These are phyloP conservation scores for Intellagama lesueurii DNA, from an alignment of 2,797 vertebrate species.

Conservation along the genomic window DNA sequence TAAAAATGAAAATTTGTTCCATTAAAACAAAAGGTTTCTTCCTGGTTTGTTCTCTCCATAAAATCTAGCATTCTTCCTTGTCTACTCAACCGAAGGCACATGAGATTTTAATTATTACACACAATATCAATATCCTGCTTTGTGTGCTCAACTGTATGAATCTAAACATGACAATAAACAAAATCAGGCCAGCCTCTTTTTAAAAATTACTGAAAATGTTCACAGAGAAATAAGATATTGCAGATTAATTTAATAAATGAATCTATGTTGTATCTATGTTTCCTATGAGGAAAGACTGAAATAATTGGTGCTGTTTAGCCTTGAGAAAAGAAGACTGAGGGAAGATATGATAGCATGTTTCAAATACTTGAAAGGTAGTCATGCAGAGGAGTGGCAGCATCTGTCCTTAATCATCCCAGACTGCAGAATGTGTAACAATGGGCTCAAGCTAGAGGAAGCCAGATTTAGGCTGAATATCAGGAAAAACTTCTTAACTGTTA, in stretches of 20 bases:
- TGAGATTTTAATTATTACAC: slow-evolving; percentile 16
- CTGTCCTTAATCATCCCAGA: too few relatives aligned
- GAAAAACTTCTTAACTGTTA: too few relatives aligned
- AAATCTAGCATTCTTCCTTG: not conserved
- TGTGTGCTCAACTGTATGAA: not conserved
- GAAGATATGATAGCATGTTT: too few relatives aligned
- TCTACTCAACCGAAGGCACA: slow-evolving; percentile 16
- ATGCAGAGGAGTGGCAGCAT: too few relatives aligned
- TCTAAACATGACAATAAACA: slow-evolving; percentile 6
- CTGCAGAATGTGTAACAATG: too few relatives aligned
- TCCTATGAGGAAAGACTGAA: too few relatives aligned
- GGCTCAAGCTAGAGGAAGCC: too few relatives aligned
- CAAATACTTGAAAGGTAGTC: too few relatives aligned
- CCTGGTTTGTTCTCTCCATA: slow-evolving; percentile 1
- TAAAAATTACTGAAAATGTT: slow-evolving; percentile 21
- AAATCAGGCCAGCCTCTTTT: not conserved
- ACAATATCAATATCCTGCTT: slow-evolving; percentile 8
- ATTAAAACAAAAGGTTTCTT: slow-evolving; percentile 4
- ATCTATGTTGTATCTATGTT: not conserved
- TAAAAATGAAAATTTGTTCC: not conserved
- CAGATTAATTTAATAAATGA: slow-evolving; percentile 38
- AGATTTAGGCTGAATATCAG: too few relatives aligned
- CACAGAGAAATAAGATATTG: slow-evolving; percentile 10
- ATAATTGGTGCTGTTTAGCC: too few relatives aligned
- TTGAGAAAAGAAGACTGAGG: too few relatives aligned